Conservation (phyloP, 2,797 vertebrate genomes). For the Bothrops alternatus region DNA sequence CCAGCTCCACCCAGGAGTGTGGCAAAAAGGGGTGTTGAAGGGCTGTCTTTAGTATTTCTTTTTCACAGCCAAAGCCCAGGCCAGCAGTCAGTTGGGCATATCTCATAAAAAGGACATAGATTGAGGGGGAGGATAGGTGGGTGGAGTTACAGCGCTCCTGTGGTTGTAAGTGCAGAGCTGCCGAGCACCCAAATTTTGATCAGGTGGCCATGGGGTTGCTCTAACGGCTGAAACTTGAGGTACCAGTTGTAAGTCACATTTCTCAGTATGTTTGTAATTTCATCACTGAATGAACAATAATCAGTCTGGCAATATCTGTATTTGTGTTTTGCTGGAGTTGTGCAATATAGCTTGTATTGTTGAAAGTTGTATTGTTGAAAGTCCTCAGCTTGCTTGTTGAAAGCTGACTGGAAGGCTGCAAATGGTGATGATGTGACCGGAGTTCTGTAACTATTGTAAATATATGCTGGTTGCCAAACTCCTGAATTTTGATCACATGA, state of each 20-base stretch:
- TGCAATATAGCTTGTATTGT: neutral
- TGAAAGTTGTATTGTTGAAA: too few relatives aligned
- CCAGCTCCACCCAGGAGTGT: neutral
- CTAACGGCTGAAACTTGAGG: neutral
- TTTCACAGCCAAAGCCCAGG: neutral
- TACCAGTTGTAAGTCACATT: neutral
- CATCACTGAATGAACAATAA: neutral
- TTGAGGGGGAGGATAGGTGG: neutral
- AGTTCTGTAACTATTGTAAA: neutral
- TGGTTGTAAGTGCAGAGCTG: neutral
- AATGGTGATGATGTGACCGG: neutral
- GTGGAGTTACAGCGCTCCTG: neutral
- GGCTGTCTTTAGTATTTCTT: neutral
- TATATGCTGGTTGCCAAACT: neutral
- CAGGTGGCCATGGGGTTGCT: neutral
- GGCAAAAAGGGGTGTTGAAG: neutral
- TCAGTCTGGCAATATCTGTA: neutral
- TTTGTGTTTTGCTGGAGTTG: neutral
- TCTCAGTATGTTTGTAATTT: neutral
- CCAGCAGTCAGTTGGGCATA: neutral
- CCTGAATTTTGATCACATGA: neutral
- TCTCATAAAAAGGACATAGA: neutral
- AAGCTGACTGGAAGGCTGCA: neutral
- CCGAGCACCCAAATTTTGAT: neutral
- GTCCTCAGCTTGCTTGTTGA: neutral